phyloP scores from a whole-genome alignment of 2,888 invertebrate species.

The Drosophila formosana region DNA sequence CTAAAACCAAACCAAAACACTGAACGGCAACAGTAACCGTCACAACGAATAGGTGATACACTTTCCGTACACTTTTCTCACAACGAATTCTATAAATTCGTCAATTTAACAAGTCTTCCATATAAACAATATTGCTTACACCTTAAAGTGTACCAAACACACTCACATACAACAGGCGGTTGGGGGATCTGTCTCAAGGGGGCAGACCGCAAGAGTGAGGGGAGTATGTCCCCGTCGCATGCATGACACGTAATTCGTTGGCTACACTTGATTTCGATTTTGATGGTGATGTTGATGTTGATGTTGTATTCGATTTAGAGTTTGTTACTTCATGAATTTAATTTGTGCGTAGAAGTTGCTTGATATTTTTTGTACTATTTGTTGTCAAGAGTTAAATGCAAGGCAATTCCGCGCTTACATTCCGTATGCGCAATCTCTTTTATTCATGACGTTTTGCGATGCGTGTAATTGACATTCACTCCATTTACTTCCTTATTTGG shows the following conservation, averaged over 20 bases:
- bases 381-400: constrained; percentile 38
- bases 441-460: constrained; percentile 51
- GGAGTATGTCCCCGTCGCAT: constrained; percentile 56
- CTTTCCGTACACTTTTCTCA: background rate
- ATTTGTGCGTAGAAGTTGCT: constrained; percentile 64
- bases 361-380: constrained; percentile 21
- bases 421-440: constrained; percentile 64
- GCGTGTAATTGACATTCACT: constrained; percentile 74
- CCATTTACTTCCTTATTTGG: constrained; percentile 73
- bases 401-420: constrained; percentile 67
- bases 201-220: constrained; percentile 4
- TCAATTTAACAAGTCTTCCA: background rate
- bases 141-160: constrained; percentile 7
- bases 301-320: constrained; percentile 20
- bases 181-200: constrained; percentile 33
- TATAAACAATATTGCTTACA: background rate
- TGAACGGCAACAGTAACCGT: background rate
- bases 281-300: background rate
- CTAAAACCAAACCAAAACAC: constrained; percentile 37
- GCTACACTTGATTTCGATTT: constrained; percentile 50
- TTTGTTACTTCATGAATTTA: constrained; percentile 62
- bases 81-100: background rate
- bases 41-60: background rate
- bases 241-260: constrained; percentile 68
- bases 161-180: constrained; percentile 14